Percentiles rank a stretch among this genome's conserved stretches.
Evolutionary conservation across 92 coral and sea anemone genomes (phyloP).

Genomic region (Blastomussa wellsi): DNA sequence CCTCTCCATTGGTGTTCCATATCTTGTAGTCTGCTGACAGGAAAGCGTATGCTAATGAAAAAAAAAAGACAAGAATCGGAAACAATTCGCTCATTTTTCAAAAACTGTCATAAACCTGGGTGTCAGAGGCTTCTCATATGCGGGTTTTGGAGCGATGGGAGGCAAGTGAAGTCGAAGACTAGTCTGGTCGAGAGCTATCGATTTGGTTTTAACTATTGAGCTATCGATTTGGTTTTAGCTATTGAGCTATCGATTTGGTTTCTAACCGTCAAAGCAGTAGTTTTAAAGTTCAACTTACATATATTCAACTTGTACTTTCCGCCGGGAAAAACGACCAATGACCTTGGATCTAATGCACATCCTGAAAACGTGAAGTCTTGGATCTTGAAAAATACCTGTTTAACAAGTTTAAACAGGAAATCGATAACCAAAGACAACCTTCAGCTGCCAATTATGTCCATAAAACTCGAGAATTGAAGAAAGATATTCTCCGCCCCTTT

Average conservation of each 20-base stretch:
- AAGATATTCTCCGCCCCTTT: too few relatives aligned
- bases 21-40: conserved; percentile 88
- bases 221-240: too few relatives aligned
- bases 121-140: too few relatives aligned
- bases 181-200: too few relatives aligned
- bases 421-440: not conserved
- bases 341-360: conserved; percentile 82
- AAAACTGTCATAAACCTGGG: too few relatives aligned
- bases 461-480: not conserved
- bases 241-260: too few relatives aligned
- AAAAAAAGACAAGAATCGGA: not conserved
- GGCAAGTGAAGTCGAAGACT: too few relatives aligned
- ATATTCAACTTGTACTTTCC: conserved; percentile 67
- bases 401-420: not conserved
- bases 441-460: not conserved
- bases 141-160: too few relatives aligned
- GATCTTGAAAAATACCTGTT: conserved; percentile 83
- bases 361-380: conserved; percentile 74
- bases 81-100: too few relatives aligned
- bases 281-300: conserved; percentile 54
- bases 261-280: not conserved
- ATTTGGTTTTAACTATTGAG: too few relatives aligned
- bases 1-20: conserved; percentile 94
- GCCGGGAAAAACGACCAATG: conserved; percentile 81
- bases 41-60: conserved; percentile 70